phyloP scores from a whole-genome alignment of 2,797 vertebrate species.

The Catharus ustulatus region DNA sequence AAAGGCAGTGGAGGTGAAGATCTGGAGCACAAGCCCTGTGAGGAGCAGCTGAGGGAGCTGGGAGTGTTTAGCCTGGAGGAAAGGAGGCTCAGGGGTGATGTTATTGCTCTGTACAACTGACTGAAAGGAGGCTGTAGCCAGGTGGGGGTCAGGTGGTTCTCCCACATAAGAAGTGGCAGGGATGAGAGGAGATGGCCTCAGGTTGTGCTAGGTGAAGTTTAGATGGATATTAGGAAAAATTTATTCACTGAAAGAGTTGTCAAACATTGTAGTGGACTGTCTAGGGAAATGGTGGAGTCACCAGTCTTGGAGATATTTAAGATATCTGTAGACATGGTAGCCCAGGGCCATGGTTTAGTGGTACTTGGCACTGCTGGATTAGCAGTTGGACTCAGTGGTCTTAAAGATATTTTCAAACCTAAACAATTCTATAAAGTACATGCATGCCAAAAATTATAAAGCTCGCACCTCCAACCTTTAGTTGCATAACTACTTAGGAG shows the following conservation, averaged over 20 bases:
- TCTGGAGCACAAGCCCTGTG: neutral
- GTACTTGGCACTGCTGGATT: neutral
- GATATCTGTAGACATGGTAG: neutral
- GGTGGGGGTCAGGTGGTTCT: rapidly evolving
- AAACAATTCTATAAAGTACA: neutral
- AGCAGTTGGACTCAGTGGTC: neutral
- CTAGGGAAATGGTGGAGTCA: neutral
- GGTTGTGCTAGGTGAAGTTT: neutral
- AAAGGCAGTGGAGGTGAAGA: neutral
- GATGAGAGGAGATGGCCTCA: neutral
- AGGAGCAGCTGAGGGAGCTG: neutral
- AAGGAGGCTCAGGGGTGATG: neutral
- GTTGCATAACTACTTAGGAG: neutral
- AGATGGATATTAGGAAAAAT: neutral
- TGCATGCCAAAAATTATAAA: neutral
- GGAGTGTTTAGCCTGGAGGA: neutral
- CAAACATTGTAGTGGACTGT: neutral
- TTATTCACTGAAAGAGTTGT: neutral
- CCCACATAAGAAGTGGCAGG: rapidly evolving
- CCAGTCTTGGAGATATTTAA: neutral
- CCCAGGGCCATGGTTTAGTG: neutral
- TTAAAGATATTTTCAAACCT: neutral
- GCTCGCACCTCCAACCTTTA: neutral
- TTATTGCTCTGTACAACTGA: rapidly evolving
- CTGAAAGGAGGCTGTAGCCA: neutral